Conservation (phyloP, 2,113 vertebrate species). For the Coracopsis vasa region DNA sequence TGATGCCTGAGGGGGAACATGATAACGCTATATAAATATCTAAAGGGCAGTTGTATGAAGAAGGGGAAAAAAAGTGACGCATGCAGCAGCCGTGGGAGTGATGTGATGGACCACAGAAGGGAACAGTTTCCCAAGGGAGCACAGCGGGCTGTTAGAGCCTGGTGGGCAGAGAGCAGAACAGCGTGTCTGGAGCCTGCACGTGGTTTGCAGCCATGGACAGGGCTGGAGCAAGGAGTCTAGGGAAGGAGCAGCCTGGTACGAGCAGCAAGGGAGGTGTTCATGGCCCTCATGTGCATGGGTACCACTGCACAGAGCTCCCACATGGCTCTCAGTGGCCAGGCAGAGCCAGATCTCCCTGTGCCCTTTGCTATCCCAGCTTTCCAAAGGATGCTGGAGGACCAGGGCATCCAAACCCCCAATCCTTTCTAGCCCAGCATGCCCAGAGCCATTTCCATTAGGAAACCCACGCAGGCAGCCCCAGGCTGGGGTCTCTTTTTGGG, state of each 20-base stretch:
- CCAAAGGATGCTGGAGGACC: background rate
- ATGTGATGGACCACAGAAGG: background rate
- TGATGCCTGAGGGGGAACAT: constrained; percentile 17
- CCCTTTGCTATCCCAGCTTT: background rate
- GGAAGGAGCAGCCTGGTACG: background rate
- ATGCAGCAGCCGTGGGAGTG: constrained; percentile 22
- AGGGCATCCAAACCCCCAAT: background rate
- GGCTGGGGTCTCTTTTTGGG: background rate
- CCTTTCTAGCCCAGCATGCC: background rate
- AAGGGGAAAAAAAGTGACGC: constrained; percentile 26
- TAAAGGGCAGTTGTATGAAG: constrained; percentile 50
- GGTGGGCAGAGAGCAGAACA: background rate
- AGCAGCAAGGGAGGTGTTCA: background rate
- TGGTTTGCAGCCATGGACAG: background rate
- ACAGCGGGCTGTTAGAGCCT: background rate
- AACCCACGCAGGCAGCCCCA: background rate
- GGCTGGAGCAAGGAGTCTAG: accelerated
- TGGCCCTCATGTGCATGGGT: background rate
- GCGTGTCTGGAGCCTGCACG: background rate
- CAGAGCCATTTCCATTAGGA: background rate
- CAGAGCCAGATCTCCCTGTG: background rate
- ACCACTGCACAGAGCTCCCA: background rate
- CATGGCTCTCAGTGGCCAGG: background rate
- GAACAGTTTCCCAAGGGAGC: background rate
- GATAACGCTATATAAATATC: constrained; percentile 53